phyloP scores from a whole-genome alignment of 2,113 vertebrate genomes.

The Elachura formosa region DNA sequence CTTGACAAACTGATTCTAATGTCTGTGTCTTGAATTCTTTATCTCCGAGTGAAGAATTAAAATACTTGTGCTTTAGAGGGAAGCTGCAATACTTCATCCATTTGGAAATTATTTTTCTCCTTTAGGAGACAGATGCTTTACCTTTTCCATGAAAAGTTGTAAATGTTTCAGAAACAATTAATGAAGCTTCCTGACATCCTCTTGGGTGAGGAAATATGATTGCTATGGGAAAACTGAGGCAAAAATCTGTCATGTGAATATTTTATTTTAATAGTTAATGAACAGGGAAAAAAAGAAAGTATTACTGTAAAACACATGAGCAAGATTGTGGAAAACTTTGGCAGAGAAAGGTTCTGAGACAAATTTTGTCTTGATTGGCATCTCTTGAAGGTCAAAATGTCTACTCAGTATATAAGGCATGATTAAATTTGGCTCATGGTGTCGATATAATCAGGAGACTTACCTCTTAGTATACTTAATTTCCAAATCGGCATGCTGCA shows the following conservation, averaged over 20 bases:
- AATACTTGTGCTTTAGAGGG: not conserved
- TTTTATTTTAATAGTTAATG: constrained; percentile 65
- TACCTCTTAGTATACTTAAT: not conserved
- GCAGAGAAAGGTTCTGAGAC: not conserved
- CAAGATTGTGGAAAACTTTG: constrained; percentile 20
- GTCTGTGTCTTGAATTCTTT: not conserved
- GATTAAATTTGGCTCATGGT: not conserved
- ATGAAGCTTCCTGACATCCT: constrained; percentile 56
- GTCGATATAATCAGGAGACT: not conserved
- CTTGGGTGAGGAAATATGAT: constrained; percentile 60
- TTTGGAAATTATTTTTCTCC: constrained; percentile 54
- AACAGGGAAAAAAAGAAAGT: constrained; percentile 32
- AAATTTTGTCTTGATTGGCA: not conserved
- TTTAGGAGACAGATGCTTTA: constrained; percentile 52
- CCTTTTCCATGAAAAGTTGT: constrained; percentile 54
- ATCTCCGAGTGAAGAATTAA: constrained; percentile 2
- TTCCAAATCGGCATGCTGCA: not conserved
- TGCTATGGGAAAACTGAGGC: constrained; percentile 60
- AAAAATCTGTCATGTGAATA: constrained; percentile 60
- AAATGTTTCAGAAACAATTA: constrained; percentile 68
- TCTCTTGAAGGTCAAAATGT: constrained; percentile 24
- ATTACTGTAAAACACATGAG: constrained; percentile 36
- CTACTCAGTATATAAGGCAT: not conserved
- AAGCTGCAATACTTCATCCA: constrained; percentile 7
- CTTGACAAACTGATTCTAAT: not conserved